Base-by-base conservation (phyloP, 2,888 invertebrate species). In the Anodontia alba region DNA sequence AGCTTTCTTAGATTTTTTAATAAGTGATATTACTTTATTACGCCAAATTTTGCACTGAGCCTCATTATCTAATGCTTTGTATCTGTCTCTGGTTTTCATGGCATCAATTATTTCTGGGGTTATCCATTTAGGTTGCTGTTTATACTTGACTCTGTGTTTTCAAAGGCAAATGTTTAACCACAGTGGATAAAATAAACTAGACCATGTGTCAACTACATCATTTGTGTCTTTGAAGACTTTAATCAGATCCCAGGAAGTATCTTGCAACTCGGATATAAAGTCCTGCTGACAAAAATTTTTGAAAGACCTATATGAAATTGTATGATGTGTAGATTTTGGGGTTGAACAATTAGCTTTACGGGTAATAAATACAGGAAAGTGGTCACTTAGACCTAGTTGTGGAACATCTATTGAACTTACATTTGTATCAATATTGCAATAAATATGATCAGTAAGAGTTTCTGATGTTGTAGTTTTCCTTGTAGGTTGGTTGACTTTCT, bases 401-500 rank as follows among this genome's bases (percentile, higher is more conserved):
- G 38, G 38, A 8, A 38, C 38, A 38, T 38, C 38, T 38, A 38
- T 12, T 38, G 38, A 38, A 38, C 5, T 46, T 29, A 70, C 17
- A 49, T 31, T 49, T 31, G 7, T 26, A 2, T 26, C 5, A 49
- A 31, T 51, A 23, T 46, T 49, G 46, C 29, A 46, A 33, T 70
- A 70, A 20, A 70, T 31, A 31, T 70, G 70, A 51, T 70, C 70
- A 31, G 46, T 70, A 29, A 46, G 49, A 29, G 70, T 46, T 33
- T 49, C 29, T 29, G 29, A 8, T 23, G 2, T 70, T 10, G 7
- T 12, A 0, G 49, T 33, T 8, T 10, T n/a, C 2, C 70, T 43
- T 38, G 69, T 70, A 29, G 49, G 26, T 33, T 49, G 10, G 10
- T 36, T 70, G 31, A 46, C 12, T n/a, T 20, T 70, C 31, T 49